Percentiles rank a stretch among this genome's conserved stretches.
phyloP scores from a whole-genome alignment of 2,888 invertebrate species.

The Lochmaea capreae region DNA sequence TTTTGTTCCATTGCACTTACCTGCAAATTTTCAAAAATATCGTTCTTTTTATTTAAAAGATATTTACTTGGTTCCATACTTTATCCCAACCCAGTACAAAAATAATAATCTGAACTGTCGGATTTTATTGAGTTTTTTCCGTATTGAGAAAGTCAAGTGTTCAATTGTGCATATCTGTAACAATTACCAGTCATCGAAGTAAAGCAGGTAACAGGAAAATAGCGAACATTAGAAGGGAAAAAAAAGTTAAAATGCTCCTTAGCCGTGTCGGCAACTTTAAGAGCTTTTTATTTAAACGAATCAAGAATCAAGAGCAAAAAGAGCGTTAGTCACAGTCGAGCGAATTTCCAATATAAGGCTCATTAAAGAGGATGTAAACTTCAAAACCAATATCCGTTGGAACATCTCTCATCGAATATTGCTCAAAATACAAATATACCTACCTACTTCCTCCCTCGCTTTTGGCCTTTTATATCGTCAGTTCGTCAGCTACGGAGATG shows the following conservation, averaged over 20 bases:
- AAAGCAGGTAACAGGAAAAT: conserved; percentile 12
- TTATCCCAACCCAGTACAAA: too few species aligned
- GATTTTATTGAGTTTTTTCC: too few species aligned
- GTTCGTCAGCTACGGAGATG: conserved; percentile 33
- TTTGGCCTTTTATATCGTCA: conserved; percentile 40
- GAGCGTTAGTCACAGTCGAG: conserved; percentile 54
- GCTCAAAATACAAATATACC: conserved; percentile 54
- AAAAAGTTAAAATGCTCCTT: conserved; percentile 41
- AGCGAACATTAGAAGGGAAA: background rate
- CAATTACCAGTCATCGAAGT: background rate
- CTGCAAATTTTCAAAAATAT: too few species aligned
- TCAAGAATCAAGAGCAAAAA: conserved; percentile 55
- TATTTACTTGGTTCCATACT: too few species aligned
- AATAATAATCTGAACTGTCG: too few species aligned
- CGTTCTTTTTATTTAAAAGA: too few species aligned
- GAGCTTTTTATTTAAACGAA: conserved; percentile 52
- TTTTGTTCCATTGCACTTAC: too few species aligned
- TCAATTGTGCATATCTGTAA: background rate
- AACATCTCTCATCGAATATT: conserved; percentile 52
- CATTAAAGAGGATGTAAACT: conserved; percentile 62
- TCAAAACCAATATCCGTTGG: conserved; percentile 57
- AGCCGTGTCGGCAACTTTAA: conserved; percentile 50
- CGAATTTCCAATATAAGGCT: conserved; percentile 59
- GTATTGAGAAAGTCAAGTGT: background rate
- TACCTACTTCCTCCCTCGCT: conserved; percentile 44